Percentiles rank a stretch among this genome's conserved stretches.
phyloP scores from a whole-genome alignment of 92 coral and sea anemone species.

The Heteractis magnifica region DNA sequence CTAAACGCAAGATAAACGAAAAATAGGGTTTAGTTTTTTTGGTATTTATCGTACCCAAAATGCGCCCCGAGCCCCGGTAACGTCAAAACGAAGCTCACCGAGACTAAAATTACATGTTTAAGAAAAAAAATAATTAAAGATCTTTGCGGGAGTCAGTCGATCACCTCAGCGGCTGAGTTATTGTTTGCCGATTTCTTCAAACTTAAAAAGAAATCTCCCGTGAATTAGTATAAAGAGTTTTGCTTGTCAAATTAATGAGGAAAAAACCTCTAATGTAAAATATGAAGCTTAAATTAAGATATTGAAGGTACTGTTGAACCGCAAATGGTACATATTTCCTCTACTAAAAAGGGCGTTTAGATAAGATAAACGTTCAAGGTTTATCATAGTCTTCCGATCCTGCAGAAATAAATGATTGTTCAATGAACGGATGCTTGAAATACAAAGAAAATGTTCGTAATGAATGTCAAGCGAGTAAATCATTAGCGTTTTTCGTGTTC shows the following conservation, averaged over 20 bases:
- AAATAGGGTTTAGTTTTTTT: too few relatives aligned
- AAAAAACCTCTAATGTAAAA: neutral
- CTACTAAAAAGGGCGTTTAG: neutral
- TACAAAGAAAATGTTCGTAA: neutral
- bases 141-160: neutral
- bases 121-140: neutral
- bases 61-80: neutral
- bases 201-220: too few relatives aligned
- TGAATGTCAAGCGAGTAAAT: neutral
- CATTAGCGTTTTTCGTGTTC: neutral
- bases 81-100: neutral
- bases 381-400: neutral
- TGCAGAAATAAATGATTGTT: neutral
- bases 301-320: neutral
- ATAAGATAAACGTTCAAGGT: neutral
- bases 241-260: neutral
- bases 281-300: neutral
- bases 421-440: neutral
- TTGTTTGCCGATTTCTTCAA: neutral
- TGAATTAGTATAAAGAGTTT: too few relatives aligned
- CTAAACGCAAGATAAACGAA: too few relatives aligned
- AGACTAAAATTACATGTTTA: neutral
- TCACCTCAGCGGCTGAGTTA: neutral
- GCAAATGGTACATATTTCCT: neutral
- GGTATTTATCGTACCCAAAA: neutral